Percentiles rank a stretch among this genome's conserved stretches.
Conservation (phyloP, 2,888 invertebrate genomes). For the Hirtodrosophila alboralis region DNA sequence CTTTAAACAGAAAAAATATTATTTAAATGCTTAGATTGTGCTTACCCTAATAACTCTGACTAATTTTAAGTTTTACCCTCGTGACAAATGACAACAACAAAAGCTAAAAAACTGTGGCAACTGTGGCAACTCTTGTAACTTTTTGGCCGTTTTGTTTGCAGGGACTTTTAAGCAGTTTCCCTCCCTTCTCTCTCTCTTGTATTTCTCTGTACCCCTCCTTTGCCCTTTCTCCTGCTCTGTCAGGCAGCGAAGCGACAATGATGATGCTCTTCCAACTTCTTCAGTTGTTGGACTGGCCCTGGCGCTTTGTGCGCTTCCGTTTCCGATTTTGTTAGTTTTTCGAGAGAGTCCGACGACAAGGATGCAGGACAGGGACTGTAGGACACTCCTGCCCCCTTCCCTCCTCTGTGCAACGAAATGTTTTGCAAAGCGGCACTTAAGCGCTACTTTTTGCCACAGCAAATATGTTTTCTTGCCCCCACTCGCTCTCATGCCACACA, state of each 20-base stretch:
- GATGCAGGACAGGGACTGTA: slow-evolving; percentile 35
- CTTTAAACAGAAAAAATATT: too few relatives aligned
- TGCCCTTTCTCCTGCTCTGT: slow-evolving; percentile 16
- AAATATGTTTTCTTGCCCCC: slow-evolving; percentile 64
- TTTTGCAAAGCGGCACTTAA: slow-evolving; percentile 78
- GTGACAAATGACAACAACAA: slow-evolving; percentile 43
- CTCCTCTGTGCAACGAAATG: slow-evolving; percentile 63
- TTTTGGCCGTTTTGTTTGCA: slow-evolving; percentile 61
- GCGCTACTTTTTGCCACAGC: slow-evolving; percentile 62
- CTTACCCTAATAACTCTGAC: too few relatives aligned
- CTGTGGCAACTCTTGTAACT: slow-evolving; percentile 63
- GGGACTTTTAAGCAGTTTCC: slow-evolving; percentile 62
- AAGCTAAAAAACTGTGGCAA: slow-evolving; percentile 33
- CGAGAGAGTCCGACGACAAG: slow-evolving; percentile 17
- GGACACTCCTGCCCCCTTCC: neutral
- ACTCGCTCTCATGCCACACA: neutral
- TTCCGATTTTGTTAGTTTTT: slow-evolving; percentile 75
- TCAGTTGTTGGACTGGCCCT: slow-evolving; percentile 22
- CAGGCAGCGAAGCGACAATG: slow-evolving; percentile 76
- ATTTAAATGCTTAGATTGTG: too few relatives aligned
- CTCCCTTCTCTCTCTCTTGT: too few relatives aligned
- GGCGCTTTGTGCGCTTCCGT: slow-evolving; percentile 77
- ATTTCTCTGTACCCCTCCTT: neutral
- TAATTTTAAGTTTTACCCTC: too few relatives aligned
- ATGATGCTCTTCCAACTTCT: slow-evolving; percentile 37